Conservation (phyloP, 2,888 invertebrate species). For the Leptarthrus brevirostris region DNA sequence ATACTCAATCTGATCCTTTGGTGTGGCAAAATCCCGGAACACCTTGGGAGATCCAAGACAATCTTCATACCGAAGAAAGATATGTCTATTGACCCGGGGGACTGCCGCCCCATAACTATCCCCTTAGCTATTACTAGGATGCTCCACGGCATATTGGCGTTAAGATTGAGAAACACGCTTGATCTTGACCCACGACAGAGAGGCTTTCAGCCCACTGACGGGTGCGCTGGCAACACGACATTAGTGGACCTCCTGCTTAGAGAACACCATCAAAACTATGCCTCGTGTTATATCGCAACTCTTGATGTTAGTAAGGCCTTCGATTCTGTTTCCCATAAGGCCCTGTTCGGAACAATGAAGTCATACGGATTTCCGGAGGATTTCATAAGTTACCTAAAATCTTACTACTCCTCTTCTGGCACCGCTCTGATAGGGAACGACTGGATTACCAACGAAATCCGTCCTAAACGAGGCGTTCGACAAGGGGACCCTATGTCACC, state of each 20-base stretch:
- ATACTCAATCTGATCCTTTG: not conserved
- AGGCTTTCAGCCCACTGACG: not conserved
- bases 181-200: not conserved
- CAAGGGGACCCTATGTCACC: constrained; percentile 12
- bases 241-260: not conserved
- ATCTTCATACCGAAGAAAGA: constrained; percentile 2
- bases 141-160: not conserved
- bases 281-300: not conserved
- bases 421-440: not conserved
- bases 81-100: not conserved
- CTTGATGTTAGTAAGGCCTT: not conserved
- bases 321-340: constrained; percentile 1
- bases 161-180: not conserved
- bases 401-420: not conserved
- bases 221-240: not conserved
- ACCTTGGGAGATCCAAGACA: not conserved
- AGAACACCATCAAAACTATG: not conserved
- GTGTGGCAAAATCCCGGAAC: not conserved
- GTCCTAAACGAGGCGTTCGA: not conserved
- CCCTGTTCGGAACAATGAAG: not conserved
- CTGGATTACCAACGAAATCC: not conserved
- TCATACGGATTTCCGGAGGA: not conserved
- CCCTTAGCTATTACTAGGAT: not conserved
- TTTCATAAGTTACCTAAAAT: not conserved
- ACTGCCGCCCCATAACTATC: constrained; percentile 4